These are phyloP conservation scores for Conger conger DNA, from an alignment of 2,113 vertebrate species.

Conservation along the genomic window DNA sequence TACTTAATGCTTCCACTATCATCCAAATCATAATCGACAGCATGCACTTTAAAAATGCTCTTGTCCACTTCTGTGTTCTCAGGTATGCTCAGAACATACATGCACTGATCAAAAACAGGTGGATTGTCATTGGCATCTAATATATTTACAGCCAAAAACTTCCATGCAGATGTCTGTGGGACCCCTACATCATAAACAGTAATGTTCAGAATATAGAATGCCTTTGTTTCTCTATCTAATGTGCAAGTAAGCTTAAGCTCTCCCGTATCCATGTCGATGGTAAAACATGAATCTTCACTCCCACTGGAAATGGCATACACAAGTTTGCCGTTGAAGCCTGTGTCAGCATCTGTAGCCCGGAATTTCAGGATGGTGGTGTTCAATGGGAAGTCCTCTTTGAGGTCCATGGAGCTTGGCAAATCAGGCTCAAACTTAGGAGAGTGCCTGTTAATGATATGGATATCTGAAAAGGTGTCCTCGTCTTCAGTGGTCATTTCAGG, in stretches of 20 bases:
- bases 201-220: constrained; percentile 89
- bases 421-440: constrained; percentile 79
- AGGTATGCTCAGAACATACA: constrained; percentile 75
- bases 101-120: constrained; percentile 80
- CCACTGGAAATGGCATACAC: constrained; percentile 87
- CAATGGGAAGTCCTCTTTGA: constrained; percentile 74
- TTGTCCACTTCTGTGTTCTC: constrained; percentile 79
- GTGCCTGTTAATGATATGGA: constrained; percentile 82
- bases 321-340: constrained; percentile 83
- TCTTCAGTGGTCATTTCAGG: constrained; percentile 70
- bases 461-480: constrained; percentile 78
- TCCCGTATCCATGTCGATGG: constrained; percentile 82
- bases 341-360: constrained; percentile 79
- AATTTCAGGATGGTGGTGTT: constrained; percentile 77
- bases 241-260: constrained; percentile 76
- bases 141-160: constrained; percentile 84
- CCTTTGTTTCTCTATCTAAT: constrained; percentile 84
- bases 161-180: constrained; percentile 88
- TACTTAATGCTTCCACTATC: constrained; percentile 78
- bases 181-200: constrained; percentile 88
- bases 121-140: constrained; percentile 88
- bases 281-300: constrained; percentile 88
- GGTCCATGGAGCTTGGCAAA: constrained; percentile 81
- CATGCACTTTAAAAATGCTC: constrained; percentile 73
- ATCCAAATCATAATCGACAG: constrained; percentile 78